Conservation (phyloP, 2,888 invertebrate genomes). For the Monoplex corrugatus region DNA sequence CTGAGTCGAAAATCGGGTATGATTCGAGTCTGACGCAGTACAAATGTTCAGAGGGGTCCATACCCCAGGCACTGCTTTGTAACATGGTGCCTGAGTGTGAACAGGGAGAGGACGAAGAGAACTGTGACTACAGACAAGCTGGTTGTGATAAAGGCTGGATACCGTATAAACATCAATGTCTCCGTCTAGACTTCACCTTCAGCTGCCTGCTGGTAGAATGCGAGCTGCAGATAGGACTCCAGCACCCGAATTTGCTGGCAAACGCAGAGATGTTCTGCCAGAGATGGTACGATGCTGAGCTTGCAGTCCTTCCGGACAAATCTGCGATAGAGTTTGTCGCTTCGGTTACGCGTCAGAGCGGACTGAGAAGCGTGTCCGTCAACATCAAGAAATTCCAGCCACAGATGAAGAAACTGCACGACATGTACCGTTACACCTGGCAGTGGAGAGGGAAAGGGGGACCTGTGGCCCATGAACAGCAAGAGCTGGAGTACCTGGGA, state of each 20-base stretch:
- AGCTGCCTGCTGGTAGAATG: neutral
- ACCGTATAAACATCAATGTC: neutral
- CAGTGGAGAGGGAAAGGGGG: constrained; percentile 39
- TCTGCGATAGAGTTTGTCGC: neutral
- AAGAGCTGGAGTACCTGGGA: neutral
- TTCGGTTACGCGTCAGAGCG: neutral
- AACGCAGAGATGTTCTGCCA: neutral
- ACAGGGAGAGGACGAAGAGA: constrained; percentile 19
- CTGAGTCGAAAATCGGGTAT: neutral
- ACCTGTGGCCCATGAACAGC: neutral
- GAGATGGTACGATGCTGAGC: neutral
- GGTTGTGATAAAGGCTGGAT: constrained; percentile 32
- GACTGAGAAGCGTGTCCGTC: neutral
- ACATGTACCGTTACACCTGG: constrained; percentile 15
- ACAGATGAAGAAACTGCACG: neutral
- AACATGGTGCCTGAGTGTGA: constrained; percentile 10
- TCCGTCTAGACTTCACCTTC: neutral
- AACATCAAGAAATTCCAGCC: neutral
- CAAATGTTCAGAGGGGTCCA: neutral
- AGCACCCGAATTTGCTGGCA: neutral
- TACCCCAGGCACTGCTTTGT: constrained; percentile 8
- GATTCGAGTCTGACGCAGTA: neutral
- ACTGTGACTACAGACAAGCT: constrained; percentile 1
- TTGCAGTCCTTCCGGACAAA: neutral
- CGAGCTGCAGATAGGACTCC: neutral